Base-by-base conservation (phyloP, 2,888 invertebrate species). In the Lomographa bimaculata region DNA sequence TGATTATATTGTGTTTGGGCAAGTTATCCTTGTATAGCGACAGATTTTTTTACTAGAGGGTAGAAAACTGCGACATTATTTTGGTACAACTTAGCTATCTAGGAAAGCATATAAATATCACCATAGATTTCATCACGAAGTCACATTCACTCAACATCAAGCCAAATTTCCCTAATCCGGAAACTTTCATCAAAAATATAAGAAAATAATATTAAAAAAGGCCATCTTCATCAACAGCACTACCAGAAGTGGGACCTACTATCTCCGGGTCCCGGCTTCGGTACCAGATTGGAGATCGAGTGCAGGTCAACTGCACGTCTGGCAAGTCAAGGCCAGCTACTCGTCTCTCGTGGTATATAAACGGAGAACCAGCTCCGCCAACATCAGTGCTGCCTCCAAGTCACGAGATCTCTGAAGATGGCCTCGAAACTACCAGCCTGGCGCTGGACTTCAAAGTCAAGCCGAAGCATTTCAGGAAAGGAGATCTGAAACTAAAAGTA, bases 401-500 rank as follows among this genome's bases (percentile, higher is more conserved):
- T 25, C 81, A 89, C 44, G 78, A 85, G 50, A 79, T 82, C 40
- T 79, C 89, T 21, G 91, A 91, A 24, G 89, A 90, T 26, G 93
- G 94, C n/a, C 89, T 96, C 46, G 94, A 96, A 77, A 94, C 94
- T 46, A 93, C 95, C 9, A 92, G 93, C 39, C 82, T 95, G 26
- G 94, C 93, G 12, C 91, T 96, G 50, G 94, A 96, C 81, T 96
- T 96, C 79, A 92, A 93, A 73, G 95, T 95, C 58, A 93, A 93
- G 64, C 91, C 91, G 58, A 93, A 94, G 79, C 95, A 96, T 89
- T 96, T 96, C 90, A 93, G 93, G 74, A 91, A 92, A 64, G 95
- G 96, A 71, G 95, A 96, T 83, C 91, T 97, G 90, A 96, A 96
- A 83, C 91, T 96, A 65, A 96, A 96, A 91, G 92, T 92, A 60